A percentile compares a stretch with the other conserved stretches of the same genome.
Conservation (phyloP, 2,888 invertebrate genomes). For the Charanyca ferruginea region DNA sequence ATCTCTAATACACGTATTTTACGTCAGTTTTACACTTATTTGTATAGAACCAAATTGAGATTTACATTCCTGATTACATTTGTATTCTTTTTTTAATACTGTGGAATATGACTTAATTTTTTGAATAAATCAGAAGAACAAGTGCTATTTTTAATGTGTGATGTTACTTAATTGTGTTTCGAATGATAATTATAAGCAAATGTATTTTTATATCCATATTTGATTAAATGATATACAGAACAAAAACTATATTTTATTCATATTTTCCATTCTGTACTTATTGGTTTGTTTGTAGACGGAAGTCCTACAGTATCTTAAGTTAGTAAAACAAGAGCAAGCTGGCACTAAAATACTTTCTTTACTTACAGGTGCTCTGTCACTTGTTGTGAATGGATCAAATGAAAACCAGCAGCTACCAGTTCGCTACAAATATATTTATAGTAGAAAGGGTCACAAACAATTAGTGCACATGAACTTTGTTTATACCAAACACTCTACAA, state of each 20-base stretch:
- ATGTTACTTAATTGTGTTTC: conserved; percentile 72
- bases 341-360: conserved; percentile 24
- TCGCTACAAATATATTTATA: conserved; percentile 89
- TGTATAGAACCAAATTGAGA: conserved; percentile 73
- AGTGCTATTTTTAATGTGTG: conserved; percentile 73
- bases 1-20: conserved; percentile 72
- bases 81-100: conserved; percentile 56
- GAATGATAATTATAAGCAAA: conserved; percentile 68
- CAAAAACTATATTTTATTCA: conserved; percentile 28
- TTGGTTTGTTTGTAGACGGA: not conserved
- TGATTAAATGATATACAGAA: conserved; percentile 70
- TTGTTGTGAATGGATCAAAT: conserved; percentile 84
- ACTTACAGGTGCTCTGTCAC: conserved; percentile 85
- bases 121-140: conserved; percentile 43
- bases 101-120: conserved; percentile 54
- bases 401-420: conserved; percentile 83
- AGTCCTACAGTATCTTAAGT: not conserved
- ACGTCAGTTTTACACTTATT: conserved; percentile 66
- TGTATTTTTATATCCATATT: conserved; percentile 81
- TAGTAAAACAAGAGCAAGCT: not conserved
- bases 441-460: conserved; percentile 90
- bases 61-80: conserved; percentile 78
- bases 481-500: conserved; percentile 89
- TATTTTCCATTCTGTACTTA: not conserved
- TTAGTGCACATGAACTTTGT: conserved; percentile 90